Evolutionary conservation across 2,797 vertebrate genomes (phyloP), one percentile per base, ranked within the genome.

Genomic region (Silurus aristotelis): DNA sequence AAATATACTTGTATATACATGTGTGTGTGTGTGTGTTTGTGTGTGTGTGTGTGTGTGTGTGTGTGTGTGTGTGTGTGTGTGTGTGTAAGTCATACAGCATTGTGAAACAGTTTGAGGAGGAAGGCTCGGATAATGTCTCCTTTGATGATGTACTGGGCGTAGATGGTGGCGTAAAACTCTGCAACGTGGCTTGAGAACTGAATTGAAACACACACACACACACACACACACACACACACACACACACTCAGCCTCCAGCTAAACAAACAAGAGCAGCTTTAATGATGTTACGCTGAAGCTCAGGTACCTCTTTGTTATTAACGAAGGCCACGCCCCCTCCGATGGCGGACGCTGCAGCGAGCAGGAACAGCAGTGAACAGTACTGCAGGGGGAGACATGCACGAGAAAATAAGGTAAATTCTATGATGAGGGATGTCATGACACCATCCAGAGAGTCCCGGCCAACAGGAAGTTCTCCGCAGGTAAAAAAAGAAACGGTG

Each of bases 71-170:
- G 61, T 70, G 72, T 58, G 64, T 66, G 43, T 80, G 67, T 80
- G 80, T 67, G 67, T 75, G 25, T 78, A 12, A 48, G 14, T 52
- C 12, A 6, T 86, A 95, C 95, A 64, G 17, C 13, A 0, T 87
- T 83, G 76, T 95, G 93, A 88, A 95, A 81, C 78, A 94, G 87
- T 0, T 75, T 43, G 68, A 95, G 93, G 0, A 89, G 92, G 78
- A 83, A 1, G 0, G 31, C 90, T 0, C 93, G 75, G 76, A 87
- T 88, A 0, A 88, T 78, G 82, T 94, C 92, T n/a, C 0, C 5
- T 0, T 0, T 86, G 0, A 0, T 0, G 1, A 77, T 0, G 58
- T 91, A 94, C 86, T 94, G 72, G 3, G 0, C 0, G 1, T 94
- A 95, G 58, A 95, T 5, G 70, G 79, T 91, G 0, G 0, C 0